phyloP scores from a whole-genome alignment of 1,140 invertebrate species.

The Pemphigus obesinymphae region DNA sequence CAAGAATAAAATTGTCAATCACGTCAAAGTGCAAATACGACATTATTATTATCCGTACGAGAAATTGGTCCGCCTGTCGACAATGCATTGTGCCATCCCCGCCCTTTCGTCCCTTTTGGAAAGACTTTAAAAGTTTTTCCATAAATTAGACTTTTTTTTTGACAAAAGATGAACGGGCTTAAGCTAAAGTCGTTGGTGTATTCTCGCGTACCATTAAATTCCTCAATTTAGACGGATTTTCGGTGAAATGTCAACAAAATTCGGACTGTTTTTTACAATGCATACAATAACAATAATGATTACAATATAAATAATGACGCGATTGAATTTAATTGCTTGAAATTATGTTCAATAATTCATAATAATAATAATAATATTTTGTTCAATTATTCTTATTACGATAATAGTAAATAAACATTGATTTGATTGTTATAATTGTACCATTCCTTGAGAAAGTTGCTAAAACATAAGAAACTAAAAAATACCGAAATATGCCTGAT shows the following conservation, averaged over 20 bases:
- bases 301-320: too few relatives aligned
- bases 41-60: neutral
- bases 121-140: neutral
- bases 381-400: too few relatives aligned
- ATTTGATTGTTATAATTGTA: too few relatives aligned
- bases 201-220: neutral
- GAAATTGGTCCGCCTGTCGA: neutral
- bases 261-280: too few relatives aligned
- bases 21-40: neutral
- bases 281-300: too few relatives aligned
- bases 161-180: neutral
- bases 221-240: neutral
- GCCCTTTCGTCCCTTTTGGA: neutral
- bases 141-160: slow-evolving; percentile 16
- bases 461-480: too few relatives aligned
- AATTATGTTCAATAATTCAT: too few relatives aligned
- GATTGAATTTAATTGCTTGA: too few relatives aligned
- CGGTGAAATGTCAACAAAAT: neutral
- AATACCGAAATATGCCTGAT: too few relatives aligned
- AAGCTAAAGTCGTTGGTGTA: neutral
- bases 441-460: too few relatives aligned
- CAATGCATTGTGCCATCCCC: neutral
- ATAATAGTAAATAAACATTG: too few relatives aligned
- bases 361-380: too few relatives aligned
- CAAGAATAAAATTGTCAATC: neutral